Evolutionary conservation across 2,888 invertebrate genomes (phyloP), one percentile per base, ranked within the genome.

Genomic region (Heliconius aoede): DNA sequence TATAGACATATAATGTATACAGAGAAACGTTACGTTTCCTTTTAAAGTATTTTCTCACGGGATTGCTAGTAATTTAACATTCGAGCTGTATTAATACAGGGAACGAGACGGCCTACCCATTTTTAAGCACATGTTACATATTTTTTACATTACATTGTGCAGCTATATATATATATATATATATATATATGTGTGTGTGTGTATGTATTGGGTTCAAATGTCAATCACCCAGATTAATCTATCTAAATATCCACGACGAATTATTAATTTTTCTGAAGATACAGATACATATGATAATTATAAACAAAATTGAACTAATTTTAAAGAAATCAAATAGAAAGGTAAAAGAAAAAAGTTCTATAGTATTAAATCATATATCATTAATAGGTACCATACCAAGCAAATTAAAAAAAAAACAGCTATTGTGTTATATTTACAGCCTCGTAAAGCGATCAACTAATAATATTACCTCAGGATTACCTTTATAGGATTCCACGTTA

Each of bases 401-500:
- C 24, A 64, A n/a, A 51, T 1, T 13, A 51, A 18, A 46, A 5
- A 18, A 46, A 46, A 46, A 4, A 5, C n/a, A 7, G 28, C 30
- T 15, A 69, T 69, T 55, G 55, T 69, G n/a, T n/a, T n/a, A n/a
- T 55, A 55, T 69, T 32, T 55, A 55, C 21, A 69, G 30, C 30
- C 30, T 26, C 26, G 18, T 72, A 72, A 24, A 36, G 58, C 40
- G 24, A 40, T 32, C 60, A 61, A 26, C 60, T 61, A 72, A 72
- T 40, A 72, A 60, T 60, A 72, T 72, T 28, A 61, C 72, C 60
- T 18, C 36, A 24, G 60, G 60, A 60, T 40, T 72, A 26, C 68
- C 60, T 72, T 60, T 72, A 60, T 72, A 72, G 26, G 24, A 61
- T 40, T 72, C 13, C 40, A 32, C 36, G 72, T 60, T 55, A 51